Percentiles rank a stretch among this genome's conserved stretches.
These are phyloP conservation scores for Yponomeuta sedellus DNA, from an alignment of 2,888 invertebrate species.

Conservation along the genomic window DNA sequence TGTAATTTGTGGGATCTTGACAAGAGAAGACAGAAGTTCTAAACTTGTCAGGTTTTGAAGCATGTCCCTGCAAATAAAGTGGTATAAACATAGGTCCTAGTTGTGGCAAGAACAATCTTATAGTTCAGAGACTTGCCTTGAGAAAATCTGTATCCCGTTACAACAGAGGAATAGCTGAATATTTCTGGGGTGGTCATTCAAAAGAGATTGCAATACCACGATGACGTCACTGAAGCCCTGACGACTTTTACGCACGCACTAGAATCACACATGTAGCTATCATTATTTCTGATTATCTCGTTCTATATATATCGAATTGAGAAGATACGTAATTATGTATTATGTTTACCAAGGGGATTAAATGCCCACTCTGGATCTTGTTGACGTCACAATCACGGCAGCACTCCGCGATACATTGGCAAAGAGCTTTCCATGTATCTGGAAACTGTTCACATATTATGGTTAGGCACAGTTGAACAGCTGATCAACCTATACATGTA, in stretches of 20 bases:
- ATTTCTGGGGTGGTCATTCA: constrained; percentile 44
- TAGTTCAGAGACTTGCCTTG: constrained; percentile 37
- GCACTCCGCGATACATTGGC: constrained; percentile 48
- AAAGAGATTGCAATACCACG: constrained; percentile 47
- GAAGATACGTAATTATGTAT: no score
- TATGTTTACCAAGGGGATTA: constrained; percentile 48
- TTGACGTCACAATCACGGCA: constrained; percentile 44
- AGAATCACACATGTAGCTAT: constrained; percentile 24
- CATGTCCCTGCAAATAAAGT: constrained; percentile 32
- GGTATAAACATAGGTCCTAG: not conserved
- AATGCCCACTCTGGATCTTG: constrained; percentile 52
- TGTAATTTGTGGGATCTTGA: constrained; percentile 33
- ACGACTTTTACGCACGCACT: constrained; percentile 49
- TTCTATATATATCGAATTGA: not conserved
- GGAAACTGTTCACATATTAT: constrained; percentile 35
- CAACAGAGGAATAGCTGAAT: constrained; percentile 42
- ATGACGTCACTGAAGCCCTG: constrained; percentile 40
- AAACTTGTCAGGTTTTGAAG: constrained; percentile 42
- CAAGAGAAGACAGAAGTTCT: constrained; percentile 45
- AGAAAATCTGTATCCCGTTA: constrained; percentile 50
- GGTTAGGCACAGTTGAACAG: no score
- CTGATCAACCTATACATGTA: no score
- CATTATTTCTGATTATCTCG: no score
- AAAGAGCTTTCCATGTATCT: constrained; percentile 57
- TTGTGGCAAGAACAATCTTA: not conserved